Evolutionary conservation across 2,888 invertebrate genomes (phyloP), one percentile per base, ranked within the genome.

Genomic region (Drosophila basisetae): DNA sequence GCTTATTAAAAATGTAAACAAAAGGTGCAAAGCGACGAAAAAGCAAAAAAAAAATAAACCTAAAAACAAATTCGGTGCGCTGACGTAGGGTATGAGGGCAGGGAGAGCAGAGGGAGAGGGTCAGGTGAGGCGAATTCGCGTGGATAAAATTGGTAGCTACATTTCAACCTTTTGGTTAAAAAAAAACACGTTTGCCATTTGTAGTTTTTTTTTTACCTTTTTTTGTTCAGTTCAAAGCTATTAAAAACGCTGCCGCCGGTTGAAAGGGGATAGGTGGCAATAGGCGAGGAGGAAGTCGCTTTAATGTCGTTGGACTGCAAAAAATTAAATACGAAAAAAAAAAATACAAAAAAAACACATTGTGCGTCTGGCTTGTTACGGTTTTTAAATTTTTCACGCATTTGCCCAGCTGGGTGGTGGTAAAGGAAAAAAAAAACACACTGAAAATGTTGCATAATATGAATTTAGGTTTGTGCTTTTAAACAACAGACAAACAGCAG

Each of bases 1-100:
- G 69, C 68, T 59, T 70, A 84, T 82, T 84, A 73, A 89, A 79
- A 89, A 76, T 82, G 82, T 84, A 84, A 84, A 87, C 88, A 89
- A 79, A 71, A 62, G 62, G 65, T 62, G 31, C 43, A 68, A 60
- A 53, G 37, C 54, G 18, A n/a, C 41, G 2, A 41, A 41, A 41
- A 9, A 10, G n/a, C 1, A 10, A 41, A 41, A 35, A 50, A 53
- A 41, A 35, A 50, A 53, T 37, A 52, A 10, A 53, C 2, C 11
- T 39, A 25, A 30, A 55, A 55, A n/a, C 3, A 31, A 30, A 49
- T 37, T 30, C 52, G 64, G 58, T 33, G 13, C 54, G 73, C 31
- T 72, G 62, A 67, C 62, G 62, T 55, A 4, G 25, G 16, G 22
- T 6, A 13, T 22, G 43, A 13, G 3, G 1, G 2, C 43, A 22